These are phyloP conservation scores for Drosophila nasuta DNA, from an alignment of 1,140 invertebrate species.

Conservation along the genomic window DNA sequence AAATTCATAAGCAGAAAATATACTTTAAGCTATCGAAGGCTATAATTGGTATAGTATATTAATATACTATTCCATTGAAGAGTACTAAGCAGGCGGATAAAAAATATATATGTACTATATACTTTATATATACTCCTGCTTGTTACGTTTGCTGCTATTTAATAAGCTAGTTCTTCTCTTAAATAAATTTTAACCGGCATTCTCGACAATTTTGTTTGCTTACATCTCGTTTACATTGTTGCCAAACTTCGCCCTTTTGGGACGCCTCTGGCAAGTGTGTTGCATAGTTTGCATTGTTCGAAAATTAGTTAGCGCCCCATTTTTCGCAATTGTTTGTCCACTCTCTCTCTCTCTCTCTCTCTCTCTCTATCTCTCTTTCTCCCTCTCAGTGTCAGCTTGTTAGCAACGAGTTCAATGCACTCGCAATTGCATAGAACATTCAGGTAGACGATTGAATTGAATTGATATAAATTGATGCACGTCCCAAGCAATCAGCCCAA, in stretches of 20 bases:
- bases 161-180: no score
- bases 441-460: slow-evolving; percentile 33
- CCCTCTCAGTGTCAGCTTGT: slow-evolving; percentile 3
- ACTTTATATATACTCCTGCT: no score
- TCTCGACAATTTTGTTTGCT: background rate
- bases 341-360: background rate
- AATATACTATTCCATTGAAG: no score
- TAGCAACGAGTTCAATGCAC: slow-evolving; percentile 43
- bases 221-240: no score
- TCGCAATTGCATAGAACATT: slow-evolving; percentile 13
- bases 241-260: background rate
- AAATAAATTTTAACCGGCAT: no score
- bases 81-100: no score
- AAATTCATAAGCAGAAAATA: no score
- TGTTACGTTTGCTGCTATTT: no score
- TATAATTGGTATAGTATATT: no score
- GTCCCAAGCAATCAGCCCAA: slow-evolving; percentile 26
- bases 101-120: no score
- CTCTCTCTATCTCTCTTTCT: background rate
- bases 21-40: no score
- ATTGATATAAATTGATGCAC: slow-evolving; percentile 35
- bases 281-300: slow-evolving; percentile 35
- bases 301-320: slow-evolving; percentile 64
- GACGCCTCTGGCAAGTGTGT: slow-evolving; percentile 31
- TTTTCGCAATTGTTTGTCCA: slow-evolving; percentile 13